Evolutionary conservation across 1,140 invertebrate genomes (phyloP), one percentile per base, ranked within the genome.

Genomic region (Temnothorax nylanderi): DNA sequence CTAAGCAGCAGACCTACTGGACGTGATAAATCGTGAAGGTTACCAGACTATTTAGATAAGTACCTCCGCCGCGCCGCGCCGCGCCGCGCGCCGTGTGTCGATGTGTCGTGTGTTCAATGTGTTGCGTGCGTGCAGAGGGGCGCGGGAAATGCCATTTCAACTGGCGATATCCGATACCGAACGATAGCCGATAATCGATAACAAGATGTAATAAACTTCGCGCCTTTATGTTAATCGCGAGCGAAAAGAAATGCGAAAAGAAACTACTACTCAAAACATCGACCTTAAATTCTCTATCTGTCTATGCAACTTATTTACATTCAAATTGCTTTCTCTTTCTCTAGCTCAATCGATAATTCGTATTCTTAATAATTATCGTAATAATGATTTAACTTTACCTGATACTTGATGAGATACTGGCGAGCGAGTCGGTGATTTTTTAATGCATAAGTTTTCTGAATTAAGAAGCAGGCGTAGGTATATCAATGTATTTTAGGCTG

Each of bases 11-110:
- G 13, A 69, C 86, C 54, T 54, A 44, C 47, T 90, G 86, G 77
- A 90, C 86, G 81, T 76, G 89, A 91, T 90, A 88, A 90, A 91
- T 86, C 89, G 80, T 44, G 82, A 91, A 86, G 54, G 67, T 80
- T 81, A 69, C 60, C 58, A 76, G 34, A 85, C 87, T 85, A 88
- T 90, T 90, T 90, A 90, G 89, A 90, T 41, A 41, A 26, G 26
- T 85, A 88, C 11, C 49, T 49, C 3, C 67, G 60, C 58, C 37
- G 76, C 26, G 26, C 26, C 0, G n/a, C n/a, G n/a, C n/a, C n/a
- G n/a, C n/a, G n/a, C n/a, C n/a, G n/a, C n/a, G n/a, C n/a, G n/a
- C n/a, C n/a, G n/a, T n/a, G n/a, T n/a, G n/a, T n/a, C n/a, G n/a
- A n/a, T n/a, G n/a, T n/a, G n/a, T n/a, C n/a, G n/a, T 51, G 49